A percentile compares a stretch with the other conserved stretches of the same genome.
Evolutionary conservation across 1,140 invertebrate species (phyloP).

Genomic region (Semibalanus balanoides): DNA sequence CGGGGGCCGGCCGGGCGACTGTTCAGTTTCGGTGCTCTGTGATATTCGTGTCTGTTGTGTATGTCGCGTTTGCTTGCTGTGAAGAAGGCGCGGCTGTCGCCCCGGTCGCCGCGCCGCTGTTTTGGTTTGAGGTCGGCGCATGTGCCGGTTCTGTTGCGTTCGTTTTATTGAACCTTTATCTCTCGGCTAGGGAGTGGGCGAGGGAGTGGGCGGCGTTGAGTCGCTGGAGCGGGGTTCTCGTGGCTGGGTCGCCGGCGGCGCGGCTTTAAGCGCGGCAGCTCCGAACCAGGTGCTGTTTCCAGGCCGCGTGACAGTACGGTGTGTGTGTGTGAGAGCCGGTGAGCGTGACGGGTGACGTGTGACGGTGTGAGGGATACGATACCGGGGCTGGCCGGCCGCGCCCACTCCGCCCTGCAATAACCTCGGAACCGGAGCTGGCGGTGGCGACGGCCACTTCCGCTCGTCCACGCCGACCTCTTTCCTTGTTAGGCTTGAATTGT

Average conservation of each 20-base stretch:
- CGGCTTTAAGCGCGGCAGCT: too few species aligned
- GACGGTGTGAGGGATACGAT: too few species aligned
- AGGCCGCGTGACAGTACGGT: too few species aligned
- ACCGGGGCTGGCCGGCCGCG: background rate
- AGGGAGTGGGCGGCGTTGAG: background rate
- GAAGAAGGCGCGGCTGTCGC: background rate
- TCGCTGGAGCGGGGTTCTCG: too few species aligned
- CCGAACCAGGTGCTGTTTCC: too few species aligned
- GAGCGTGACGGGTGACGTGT: too few species aligned
- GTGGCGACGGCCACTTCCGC: too few species aligned
- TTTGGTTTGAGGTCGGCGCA: background rate
- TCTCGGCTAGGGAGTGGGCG: too few species aligned
- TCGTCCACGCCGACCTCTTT: background rate
- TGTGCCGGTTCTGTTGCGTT: background rate
- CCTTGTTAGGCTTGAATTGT: background rate
- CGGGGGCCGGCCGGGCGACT: too few species aligned
- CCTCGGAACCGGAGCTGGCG: background rate
- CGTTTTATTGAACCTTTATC: background rate
- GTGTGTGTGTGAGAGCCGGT: too few species aligned
- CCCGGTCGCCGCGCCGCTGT: background rate
- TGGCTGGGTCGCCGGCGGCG: too few species aligned
- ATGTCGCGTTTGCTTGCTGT: background rate
- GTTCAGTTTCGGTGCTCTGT: background rate
- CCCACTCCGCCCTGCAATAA: background rate
- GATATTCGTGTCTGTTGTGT: background rate